phyloP scores from a whole-genome alignment of 2,113 vertebrate genomes.

The Cathartes aura region DNA sequence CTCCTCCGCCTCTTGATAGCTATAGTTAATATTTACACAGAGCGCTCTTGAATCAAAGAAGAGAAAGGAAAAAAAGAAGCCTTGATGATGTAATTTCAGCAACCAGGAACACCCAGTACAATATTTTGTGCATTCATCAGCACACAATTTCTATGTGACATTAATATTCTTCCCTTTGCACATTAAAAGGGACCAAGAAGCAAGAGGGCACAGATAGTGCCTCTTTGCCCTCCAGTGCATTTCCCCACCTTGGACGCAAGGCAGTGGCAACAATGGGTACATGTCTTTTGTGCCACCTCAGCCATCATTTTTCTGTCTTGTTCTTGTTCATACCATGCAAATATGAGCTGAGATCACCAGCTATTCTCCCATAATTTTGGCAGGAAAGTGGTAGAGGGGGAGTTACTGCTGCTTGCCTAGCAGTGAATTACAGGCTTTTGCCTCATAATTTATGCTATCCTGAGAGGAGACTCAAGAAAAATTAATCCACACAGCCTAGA shows the following conservation, averaged over 20 bases:
- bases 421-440: constrained; percentile 38
- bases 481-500: constrained; percentile 35
- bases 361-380: constrained; percentile 19
- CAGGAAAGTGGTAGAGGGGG: neutral
- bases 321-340: neutral
- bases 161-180: neutral
- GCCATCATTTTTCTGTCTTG: neutral
- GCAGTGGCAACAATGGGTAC: neutral
- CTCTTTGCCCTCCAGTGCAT: neutral
- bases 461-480: constrained; percentile 26
- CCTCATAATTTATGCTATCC: constrained; percentile 42
- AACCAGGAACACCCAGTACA: neutral
- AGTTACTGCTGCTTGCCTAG: neutral
- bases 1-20: neutral
- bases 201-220: neutral
- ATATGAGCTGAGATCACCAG: constrained; percentile 31
- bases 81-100: neutral
- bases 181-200: neutral
- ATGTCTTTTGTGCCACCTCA: neutral
- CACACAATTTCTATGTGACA: neutral
- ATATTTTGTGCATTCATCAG: neutral
- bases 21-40: constrained; percentile 9
- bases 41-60: neutral
- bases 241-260: neutral
- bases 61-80: neutral